Conservation (phyloP, 2,113 vertebrate species). For the Amblyopsis rosae region DNA sequence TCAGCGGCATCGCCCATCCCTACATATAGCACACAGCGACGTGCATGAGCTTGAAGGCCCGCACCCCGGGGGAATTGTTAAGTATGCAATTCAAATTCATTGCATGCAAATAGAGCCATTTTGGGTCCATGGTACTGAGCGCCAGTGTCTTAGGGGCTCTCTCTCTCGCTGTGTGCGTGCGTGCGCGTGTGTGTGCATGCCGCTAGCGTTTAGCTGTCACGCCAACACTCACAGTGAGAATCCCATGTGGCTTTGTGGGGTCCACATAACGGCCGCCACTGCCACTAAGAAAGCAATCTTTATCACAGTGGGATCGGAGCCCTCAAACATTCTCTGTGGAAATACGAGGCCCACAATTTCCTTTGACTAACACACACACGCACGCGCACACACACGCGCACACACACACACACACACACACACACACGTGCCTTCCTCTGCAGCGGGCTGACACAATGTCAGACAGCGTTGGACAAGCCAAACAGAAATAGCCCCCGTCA, state of each 20-base stretch:
- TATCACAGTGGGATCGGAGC: conserved; percentile 66
- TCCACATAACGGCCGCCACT: conserved; percentile 17
- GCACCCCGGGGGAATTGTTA: too few relatives aligned
- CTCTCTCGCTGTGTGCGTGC: background rate
- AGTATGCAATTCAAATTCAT: conserved; percentile 38
- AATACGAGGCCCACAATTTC: conserved; percentile 66
- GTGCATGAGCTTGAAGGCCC: too few relatives aligned
- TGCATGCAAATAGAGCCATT: conserved; percentile 38
- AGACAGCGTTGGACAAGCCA: conserved; percentile 79
- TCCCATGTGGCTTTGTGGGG: conserved; percentile 32
- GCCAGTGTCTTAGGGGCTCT: background rate
- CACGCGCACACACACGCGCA: conserved; percentile 12
- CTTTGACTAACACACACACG: conserved; percentile 38
- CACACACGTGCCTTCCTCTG: conserved; percentile 68
- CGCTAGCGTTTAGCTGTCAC: conserved; percentile 3
- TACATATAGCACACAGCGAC: too few relatives aligned
- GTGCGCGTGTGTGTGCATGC: background rate
- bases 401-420: conserved; percentile 39
- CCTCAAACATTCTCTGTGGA: conserved; percentile 67
- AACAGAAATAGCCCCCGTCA: conserved; percentile 79
- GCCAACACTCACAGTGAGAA: conserved; percentile 33
- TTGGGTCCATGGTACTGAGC: conserved; percentile 22
- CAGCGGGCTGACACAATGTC: conserved; percentile 75
- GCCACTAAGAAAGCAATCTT: conserved; percentile 65
- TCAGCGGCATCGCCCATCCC: too few relatives aligned